A percentile compares a stretch with the other conserved stretches of the same genome.
These are phyloP conservation scores for Heliangelus exortis DNA, from an alignment of 2,797 vertebrate species.

Conservation along the genomic window DNA sequence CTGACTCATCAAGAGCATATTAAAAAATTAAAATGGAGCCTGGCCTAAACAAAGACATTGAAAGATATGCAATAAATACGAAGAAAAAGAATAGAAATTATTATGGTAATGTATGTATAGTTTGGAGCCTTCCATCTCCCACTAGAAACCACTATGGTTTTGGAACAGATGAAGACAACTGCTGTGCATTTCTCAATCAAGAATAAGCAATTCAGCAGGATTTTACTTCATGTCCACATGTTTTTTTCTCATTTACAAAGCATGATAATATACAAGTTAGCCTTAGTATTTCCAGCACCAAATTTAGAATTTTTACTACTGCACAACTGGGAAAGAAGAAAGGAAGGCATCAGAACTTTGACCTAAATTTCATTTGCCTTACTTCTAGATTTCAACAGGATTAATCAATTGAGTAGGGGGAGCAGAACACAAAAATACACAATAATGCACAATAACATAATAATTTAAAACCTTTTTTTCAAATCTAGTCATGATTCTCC, in stretches of 20 bases:
- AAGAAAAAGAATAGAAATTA: background rate
- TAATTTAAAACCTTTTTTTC: background rate
- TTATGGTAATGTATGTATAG: background rate
- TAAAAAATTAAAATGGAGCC: background rate
- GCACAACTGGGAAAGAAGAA: background rate
- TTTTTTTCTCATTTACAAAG: background rate
- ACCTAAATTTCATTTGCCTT: conserved; percentile 15
- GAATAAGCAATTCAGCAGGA: background rate
- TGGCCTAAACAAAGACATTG: background rate
- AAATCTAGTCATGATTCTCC: background rate
- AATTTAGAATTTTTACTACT: background rate
- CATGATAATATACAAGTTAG: background rate
- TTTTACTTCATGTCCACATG: background rate
- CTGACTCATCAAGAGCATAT: background rate
- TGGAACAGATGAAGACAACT: background rate
- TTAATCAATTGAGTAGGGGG: background rate
- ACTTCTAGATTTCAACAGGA: background rate
- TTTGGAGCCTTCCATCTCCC: background rate
- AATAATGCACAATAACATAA: background rate
- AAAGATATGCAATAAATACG: background rate
- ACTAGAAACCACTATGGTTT: background rate
- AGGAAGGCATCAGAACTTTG: background rate
- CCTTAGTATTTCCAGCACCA: background rate
- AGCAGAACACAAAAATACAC: background rate
- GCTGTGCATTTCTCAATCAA: background rate